These are phyloP conservation scores for Harmothoe impar DNA, from an alignment of 2,888 invertebrate species.

Conservation along the genomic window DNA sequence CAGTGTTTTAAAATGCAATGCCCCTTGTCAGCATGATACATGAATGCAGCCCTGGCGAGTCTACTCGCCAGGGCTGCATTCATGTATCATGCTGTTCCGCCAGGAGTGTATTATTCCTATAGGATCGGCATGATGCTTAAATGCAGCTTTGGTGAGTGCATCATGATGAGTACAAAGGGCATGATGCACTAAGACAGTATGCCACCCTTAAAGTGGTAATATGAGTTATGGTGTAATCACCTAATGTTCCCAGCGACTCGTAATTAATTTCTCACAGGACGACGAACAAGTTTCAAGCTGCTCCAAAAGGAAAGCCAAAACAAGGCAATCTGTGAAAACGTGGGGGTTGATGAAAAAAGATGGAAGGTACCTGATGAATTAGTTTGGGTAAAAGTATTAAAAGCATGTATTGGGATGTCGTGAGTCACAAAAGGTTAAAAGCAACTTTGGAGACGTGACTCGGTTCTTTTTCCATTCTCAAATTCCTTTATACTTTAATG, in stretches of 20 bases:
- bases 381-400: neutral
- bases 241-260: neutral
- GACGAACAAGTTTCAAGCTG: neutral
- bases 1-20: no score
- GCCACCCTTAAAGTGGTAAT: no score
- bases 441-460: neutral
- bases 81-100: no score
- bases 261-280: constrained; percentile 32
- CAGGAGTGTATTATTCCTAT: no score
- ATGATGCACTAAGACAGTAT: neutral
- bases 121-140: no score
- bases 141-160: no score
- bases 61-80: no score
- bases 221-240: constrained; percentile 37
- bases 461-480: neutral
- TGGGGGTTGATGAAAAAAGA: neutral
- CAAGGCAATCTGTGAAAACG: neutral
- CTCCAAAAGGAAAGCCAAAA: neutral
- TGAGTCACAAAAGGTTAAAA: neutral
- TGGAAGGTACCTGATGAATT: neutral
- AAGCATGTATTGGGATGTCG: neutral
- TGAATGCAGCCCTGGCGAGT: no score
- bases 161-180: no score
- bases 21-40: no score
- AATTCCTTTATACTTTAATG: no score